A percentile compares a stretch with the other conserved stretches of the same genome.
These are phyloP conservation scores for Glaucomys volans DNA, from an alignment of 2,113 vertebrate genomes.

Conservation along the genomic window DNA sequence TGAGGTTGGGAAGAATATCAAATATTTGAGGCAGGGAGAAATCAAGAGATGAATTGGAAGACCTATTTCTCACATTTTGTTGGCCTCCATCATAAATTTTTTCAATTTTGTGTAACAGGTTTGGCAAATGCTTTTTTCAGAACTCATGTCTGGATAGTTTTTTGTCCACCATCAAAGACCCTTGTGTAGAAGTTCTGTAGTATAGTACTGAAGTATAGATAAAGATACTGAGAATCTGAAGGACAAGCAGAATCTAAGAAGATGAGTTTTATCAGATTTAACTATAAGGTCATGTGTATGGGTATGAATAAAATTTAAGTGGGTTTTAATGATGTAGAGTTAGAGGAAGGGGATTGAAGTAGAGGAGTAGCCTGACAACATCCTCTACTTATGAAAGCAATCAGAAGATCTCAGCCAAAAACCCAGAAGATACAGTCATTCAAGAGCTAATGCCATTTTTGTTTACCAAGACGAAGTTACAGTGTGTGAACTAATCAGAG, in stretches of 20 bases:
- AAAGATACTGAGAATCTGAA: not conserved
- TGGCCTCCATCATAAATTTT: not conserved
- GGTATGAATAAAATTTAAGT: not conserved
- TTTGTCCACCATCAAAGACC: not conserved
- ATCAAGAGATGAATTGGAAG: constrained; percentile 4
- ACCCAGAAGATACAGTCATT: not conserved
- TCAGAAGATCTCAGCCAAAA: not conserved
- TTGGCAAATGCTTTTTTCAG: not conserved
- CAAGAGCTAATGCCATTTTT: not conserved
- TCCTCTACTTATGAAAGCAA: not conserved
- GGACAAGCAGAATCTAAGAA: not conserved
- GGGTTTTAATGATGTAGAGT: not conserved
- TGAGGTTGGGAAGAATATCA: constrained; percentile 39
- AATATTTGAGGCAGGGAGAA: constrained; percentile 20
- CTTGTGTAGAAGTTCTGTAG: not conserved
- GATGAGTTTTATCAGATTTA: not conserved
- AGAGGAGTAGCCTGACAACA: not conserved
- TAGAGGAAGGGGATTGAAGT: not conserved
- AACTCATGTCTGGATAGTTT: not conserved
- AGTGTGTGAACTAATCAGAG: not conserved
- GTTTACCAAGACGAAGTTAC: not conserved
- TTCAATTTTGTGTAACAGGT: not conserved
- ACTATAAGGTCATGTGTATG: not conserved
- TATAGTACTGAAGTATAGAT: not conserved
- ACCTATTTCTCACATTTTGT: not conserved